Base-by-base conservation (phyloP, 2,888 invertebrate genomes). In the Agrotis clavis region DNA sequence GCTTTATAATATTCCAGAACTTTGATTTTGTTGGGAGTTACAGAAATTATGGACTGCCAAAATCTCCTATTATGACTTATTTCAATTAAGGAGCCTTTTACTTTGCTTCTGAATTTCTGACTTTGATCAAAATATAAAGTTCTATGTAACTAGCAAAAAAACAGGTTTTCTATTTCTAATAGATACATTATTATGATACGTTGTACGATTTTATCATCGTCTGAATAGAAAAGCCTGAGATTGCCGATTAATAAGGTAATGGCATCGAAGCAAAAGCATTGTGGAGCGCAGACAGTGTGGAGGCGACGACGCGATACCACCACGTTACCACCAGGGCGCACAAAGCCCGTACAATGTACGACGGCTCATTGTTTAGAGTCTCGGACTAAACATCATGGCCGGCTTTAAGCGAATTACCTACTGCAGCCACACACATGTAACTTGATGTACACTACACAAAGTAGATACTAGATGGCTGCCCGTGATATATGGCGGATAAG, bases 261-360 rank as follows among this genome's bases (percentile, higher is more conserved):
- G 64, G 71, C 69, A 79, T 73, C 77, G 75, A 79, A 86, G 86
- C 85, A 80, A 79, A 83, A 78, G 89, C 88, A 90, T 92, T 92
- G 90, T 90, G 82, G 81, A 88, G 88, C 89, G 91, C 90, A 90
- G 92, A 86, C 90, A 86, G 87, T 89, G 84, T 86, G 86, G 87
- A 86, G 84, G 88, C 88, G 90, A 91, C 90, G 85, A 88, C 86
- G 87, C 89, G 92, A 92, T 94, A 91, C 90, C 89, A 79, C 90
- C 89, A 79, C 90, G 92, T 92, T 94, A 92, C 90, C 89, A 77
- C 63, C 75, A 87, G 86, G 87, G 87, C 88, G 91, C 92, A 94
- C 93, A 94, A 94, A 93, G 93, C 92, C 92, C 88, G 91, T 90
- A 94, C 94, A 94, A 92, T 94, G 91, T 90, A 89, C 86, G 87